Evolutionary conservation across 2,888 invertebrate species (phyloP).

Genomic region (Ommatoiulus sabulosus): DNA sequence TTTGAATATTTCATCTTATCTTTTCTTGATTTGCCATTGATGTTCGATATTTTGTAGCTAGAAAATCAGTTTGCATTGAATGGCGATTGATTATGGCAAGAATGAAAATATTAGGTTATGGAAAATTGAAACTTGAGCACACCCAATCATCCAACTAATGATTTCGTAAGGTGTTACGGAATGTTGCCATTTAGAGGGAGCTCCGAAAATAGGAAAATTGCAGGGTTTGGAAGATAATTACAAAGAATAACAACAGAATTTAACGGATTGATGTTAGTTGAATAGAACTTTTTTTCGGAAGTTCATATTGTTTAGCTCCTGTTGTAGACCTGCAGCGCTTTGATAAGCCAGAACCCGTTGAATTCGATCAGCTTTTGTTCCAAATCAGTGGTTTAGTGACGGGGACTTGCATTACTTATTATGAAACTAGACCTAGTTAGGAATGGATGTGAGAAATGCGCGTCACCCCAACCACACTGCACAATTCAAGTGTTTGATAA

Average conservation of each 20-base stretch:
- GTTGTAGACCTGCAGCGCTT: background rate
- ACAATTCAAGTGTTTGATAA: background rate
- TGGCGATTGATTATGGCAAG: constrained; percentile 15
- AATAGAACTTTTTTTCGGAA: background rate
- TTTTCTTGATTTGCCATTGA: background rate
- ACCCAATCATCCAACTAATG: too few species aligned
- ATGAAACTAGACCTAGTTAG: constrained; percentile 6
- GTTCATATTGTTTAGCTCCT: background rate
- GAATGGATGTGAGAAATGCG: constrained; percentile 8
- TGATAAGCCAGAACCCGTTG: constrained; percentile 1
- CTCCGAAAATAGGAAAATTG: too few species aligned
- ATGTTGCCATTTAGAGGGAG: too few species aligned
- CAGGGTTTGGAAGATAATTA: background rate
- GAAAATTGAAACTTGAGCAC: background rate
- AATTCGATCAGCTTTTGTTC: constrained; percentile 3
- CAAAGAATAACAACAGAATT: background rate
- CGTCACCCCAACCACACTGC: constrained; percentile 10
- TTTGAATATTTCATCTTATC: constrained; percentile 2
- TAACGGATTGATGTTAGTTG: background rate
- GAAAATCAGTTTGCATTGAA: background rate
- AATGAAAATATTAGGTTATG: constrained; percentile 16
- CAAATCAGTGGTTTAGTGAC: constrained; percentile 27
- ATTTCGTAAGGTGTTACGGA: too few species aligned
- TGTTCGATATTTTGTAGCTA: background rate
- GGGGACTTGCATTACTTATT: constrained; percentile 26